Evolutionary conservation across 2,888 invertebrate species (phyloP).

Genomic region (Leucania comma): DNA sequence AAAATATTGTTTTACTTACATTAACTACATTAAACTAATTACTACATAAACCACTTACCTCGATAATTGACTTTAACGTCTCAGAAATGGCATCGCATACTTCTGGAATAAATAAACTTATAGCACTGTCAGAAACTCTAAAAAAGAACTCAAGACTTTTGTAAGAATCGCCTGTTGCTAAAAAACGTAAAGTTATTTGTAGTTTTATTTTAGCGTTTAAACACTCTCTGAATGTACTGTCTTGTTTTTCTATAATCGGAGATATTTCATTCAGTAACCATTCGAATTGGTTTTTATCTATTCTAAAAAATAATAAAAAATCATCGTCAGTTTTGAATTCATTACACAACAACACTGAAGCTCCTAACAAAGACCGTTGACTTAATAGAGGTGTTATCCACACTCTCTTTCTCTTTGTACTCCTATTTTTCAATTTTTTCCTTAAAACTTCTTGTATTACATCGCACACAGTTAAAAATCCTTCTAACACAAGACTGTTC

Average conservation of each 20-base stretch:
- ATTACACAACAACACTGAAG: slow-evolving; percentile 37
- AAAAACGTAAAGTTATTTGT: slow-evolving; percentile 13
- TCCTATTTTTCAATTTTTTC: too few relatives aligned
- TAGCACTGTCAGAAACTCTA: slow-evolving; percentile 39
- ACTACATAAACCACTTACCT: slow-evolving; percentile 39
- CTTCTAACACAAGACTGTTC: slow-evolving; percentile 35
- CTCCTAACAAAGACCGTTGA: slow-evolving; percentile 38
- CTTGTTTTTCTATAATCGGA: slow-evolving; percentile 32
- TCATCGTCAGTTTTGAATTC: too few relatives aligned
- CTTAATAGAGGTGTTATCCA: slow-evolving; percentile 39
- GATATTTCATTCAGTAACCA: slow-evolving; percentile 37
- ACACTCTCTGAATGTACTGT: too few relatives aligned
- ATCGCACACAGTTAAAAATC: slow-evolving; percentile 23
- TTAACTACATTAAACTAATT: slow-evolving; percentile 24
- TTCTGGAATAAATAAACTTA: slow-evolving; percentile 39
- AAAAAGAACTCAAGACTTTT: slow-evolving; percentile 23
- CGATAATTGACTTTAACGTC: slow-evolving; percentile 40
- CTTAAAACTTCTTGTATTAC: too few relatives aligned
- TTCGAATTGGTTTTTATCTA: slow-evolving; percentile 16
- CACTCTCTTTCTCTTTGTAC: slow-evolving; percentile 1
- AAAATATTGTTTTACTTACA: too few relatives aligned
- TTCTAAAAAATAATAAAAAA: too few relatives aligned
- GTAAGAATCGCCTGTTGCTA: slow-evolving; percentile 43
- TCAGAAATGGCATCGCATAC: slow-evolving; percentile 38
- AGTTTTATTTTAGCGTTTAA: too few relatives aligned